Base-by-base conservation (phyloP, 2,888 invertebrate genomes). In the Empis stercorea region DNA sequence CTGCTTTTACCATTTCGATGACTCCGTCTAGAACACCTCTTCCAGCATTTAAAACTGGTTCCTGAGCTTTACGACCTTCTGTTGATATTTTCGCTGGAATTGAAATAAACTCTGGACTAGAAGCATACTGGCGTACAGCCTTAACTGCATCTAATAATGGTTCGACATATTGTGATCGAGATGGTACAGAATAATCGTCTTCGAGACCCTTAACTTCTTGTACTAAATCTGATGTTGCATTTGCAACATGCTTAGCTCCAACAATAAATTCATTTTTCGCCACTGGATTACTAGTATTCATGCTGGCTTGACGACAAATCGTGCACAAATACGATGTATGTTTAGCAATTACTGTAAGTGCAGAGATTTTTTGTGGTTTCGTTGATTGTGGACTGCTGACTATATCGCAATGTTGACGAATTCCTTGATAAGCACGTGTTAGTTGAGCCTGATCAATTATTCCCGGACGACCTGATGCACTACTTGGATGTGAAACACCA, bases 221-320 rank as follows among this genome's bases (percentile, higher is more conserved):
- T 16, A 99, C 96, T 16, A 99, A 76, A 53, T 82, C 81, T 0
- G 95, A 89, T 1, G 99, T 99, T 15, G 89, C 89, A 68, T 91
- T 91, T 44, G 97, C 97, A 2, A 99, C 93, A 61, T 96, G 94
- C 66, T 95, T 94, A 46, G 97, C 97, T 54, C 92, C 87, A 64
- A 96, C 93, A 46, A 99, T 95, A 68, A 99, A 96, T 68, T 95
- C 95, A 30, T 94, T 73, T 71, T 96, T 96, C 47, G 93, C 93
- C 4, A 87, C 86, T 1, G 94, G 88, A 68, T 91, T 91, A 48
- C 76, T 79, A 2, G 93, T 92, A 61, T 87, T 87, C 53, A 87
- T 86, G 30, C 94, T 94, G 1, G 97, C 96, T 45, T 84, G 78
- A 30, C 96, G 80, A 63, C 97, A 97, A 36, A 94, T 87, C 64